Evolutionary conservation across 2,113 vertebrate species (phyloP).

Genomic region (Phrynocephalus versicolor): DNA sequence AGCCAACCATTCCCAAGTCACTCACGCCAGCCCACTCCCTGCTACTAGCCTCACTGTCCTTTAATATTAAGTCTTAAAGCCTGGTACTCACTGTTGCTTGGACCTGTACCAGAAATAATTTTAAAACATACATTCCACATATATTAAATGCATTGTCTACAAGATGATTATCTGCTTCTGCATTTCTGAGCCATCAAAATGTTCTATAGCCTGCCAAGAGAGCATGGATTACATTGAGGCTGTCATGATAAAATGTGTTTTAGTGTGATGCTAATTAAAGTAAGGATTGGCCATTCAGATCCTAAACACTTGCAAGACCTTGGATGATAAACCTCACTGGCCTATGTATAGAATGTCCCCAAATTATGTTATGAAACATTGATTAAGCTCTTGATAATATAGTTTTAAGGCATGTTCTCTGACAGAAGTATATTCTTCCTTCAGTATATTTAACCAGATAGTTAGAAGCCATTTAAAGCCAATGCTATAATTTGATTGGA

Average conservation of each 20-base stretch:
- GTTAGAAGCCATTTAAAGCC: neutral
- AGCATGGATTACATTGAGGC: neutral
- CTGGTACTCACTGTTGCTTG: too few relatives aligned
- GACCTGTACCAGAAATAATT: neutral
- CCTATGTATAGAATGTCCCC: neutral
- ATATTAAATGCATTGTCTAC: neutral
- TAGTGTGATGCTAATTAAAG: neutral
- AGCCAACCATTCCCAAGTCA: too few relatives aligned
- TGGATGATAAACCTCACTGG: neutral
- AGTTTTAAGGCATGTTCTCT: neutral
- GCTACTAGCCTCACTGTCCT: too few relatives aligned
- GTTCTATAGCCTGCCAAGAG: neutral
- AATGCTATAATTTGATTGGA: neutral
- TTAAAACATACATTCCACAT: neutral
- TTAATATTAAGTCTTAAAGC: neutral
- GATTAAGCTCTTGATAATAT: neutral
- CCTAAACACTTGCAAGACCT: neutral
- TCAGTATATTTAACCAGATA: neutral
- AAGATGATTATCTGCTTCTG: neutral
- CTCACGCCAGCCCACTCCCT: too few relatives aligned
- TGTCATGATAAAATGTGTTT: neutral
- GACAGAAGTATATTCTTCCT: neutral
- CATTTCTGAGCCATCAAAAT: neutral
- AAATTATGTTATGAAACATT: too few relatives aligned
- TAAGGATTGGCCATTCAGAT: neutral